Base-by-base conservation (phyloP, 2,797 vertebrate genomes). In the Fistularia tabacaria region DNA sequence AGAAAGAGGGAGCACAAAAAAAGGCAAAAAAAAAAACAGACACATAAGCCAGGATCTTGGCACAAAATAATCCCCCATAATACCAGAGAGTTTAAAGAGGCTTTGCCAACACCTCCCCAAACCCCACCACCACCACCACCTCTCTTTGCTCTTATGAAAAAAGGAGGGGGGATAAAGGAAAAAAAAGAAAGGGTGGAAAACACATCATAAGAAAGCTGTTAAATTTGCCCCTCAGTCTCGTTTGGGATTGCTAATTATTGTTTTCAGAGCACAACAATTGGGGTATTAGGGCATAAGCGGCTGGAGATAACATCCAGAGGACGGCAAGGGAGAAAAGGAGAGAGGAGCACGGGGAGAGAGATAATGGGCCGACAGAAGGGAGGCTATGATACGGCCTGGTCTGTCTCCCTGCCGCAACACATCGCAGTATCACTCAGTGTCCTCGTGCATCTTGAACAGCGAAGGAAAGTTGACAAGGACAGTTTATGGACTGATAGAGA, bases 41-140 rank as follows among this genome's bases (percentile, higher is more conserved):
- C 77, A 80, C 79, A 74, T 79, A 82, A 84, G 84, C 85, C 85
- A 85, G 86, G 83, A 88, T 90, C 87, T 88, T 80, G 54, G 84
- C 75, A 77, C 86, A 84, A 87, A 90, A 90, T 91, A 92, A 92
- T 92, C 91, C 88, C 73, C 80, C 76, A 82, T 90, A 90, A 90
- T 90, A 87, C 87, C 81, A 71, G 76, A 79, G 85, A 90, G 87
- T 89, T 91, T 89, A 90, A 87, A 90, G 81, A 89, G 85, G 87
- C 87, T 90, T 90, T 90, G 87, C 86, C 87, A 90, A 86, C 87
- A 85, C 82, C 80, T 71, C 79, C 62, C 65, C 14, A 7, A 50
- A 42, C 63, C 54, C 57, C 54, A 10, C 46, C 38, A 43, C 54
- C 47, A 55, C 60, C 53, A 38, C 57, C 67, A 76, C 68, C 79